phyloP scores from a whole-genome alignment of 2,888 invertebrate species.

The Argyresthia albistria region DNA sequence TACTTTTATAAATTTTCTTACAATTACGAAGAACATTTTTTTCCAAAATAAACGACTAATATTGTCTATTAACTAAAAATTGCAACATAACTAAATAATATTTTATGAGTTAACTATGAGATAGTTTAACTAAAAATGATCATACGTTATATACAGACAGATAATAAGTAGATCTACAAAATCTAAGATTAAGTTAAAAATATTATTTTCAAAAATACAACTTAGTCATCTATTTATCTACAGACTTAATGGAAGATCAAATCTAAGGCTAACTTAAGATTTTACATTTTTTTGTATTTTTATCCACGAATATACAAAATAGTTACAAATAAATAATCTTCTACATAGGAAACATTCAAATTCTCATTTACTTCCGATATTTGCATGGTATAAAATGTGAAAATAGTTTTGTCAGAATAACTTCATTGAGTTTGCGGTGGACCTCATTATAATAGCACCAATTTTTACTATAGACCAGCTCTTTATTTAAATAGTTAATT shows the following conservation, averaged over 20 bases:
- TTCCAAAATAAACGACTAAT: slow-evolving; percentile 45
- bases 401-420: slow-evolving; percentile 14
- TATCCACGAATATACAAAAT: slow-evolving; percentile 28
- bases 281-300: slow-evolving; percentile 4
- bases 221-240: slow-evolving; percentile 50
- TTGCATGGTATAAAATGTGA: slow-evolving; percentile 31
- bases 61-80: slow-evolving; percentile 27
- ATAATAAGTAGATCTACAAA: slow-evolving; percentile 16
- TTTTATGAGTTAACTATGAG: slow-evolving; percentile 36
- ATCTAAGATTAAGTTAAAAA: slow-evolving; percentile 15
- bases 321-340: slow-evolving; percentile 67
- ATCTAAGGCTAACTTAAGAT: slow-evolving; percentile 10
- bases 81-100: slow-evolving; percentile 43
- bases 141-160: slow-evolving; percentile 60
- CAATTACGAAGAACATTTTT: slow-evolving; percentile 57
- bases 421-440: too few species aligned
- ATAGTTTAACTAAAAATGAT: slow-evolving; percentile 44
- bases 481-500: too few species aligned
- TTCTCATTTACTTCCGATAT: slow-evolving; percentile 18
- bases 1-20: slow-evolving; percentile 68
- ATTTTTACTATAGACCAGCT: too few species aligned
- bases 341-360: slow-evolving; percentile 45
- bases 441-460: too few species aligned
- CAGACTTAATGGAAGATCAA: slow-evolving; percentile 56
- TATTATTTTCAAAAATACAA: slow-evolving; percentile 28